Percentiles rank a stretch among this genome's conserved stretches.
These are phyloP conservation scores for Athalia cordata DNA, from an alignment of 2,888 invertebrate genomes.

Conservation along the genomic window DNA sequence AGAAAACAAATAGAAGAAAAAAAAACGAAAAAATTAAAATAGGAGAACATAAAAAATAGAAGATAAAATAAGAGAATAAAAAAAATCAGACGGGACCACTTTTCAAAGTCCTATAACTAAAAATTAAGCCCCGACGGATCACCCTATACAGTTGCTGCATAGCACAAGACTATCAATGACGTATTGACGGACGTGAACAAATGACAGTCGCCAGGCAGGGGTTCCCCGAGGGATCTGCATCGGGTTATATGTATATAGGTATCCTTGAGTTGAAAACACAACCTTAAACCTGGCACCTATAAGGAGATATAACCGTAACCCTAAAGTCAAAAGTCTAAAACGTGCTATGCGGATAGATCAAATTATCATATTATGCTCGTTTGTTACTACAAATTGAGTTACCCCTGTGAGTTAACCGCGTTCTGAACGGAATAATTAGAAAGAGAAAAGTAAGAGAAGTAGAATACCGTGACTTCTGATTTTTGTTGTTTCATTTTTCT, in stretches of 20 bases:
- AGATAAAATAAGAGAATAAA: not conserved
- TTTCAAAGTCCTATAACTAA: constrained; percentile 4
- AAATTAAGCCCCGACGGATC: not conserved
- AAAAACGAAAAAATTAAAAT: no score
- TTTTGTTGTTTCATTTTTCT: not conserved
- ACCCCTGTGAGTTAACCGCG: constrained; percentile 70
- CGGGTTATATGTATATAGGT: constrained; percentile 56
- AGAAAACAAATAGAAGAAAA: not conserved
- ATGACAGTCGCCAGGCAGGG: constrained; percentile 66
- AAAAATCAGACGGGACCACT: constrained; percentile 1
- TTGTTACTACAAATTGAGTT: constrained; percentile 73
- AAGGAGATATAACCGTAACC: no score
- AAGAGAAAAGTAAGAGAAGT: not conserved
- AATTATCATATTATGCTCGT: constrained; percentile 72
- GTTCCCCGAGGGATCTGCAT: constrained; percentile 48
- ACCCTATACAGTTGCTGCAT: not conserved
- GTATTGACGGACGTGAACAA: constrained; percentile 70
- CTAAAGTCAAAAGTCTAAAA: not conserved
- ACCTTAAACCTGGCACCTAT: no score
- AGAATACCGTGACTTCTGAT: not conserved
- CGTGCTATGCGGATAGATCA: constrained; percentile 40
- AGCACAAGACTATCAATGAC: constrained; percentile 53
- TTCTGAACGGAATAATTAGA: constrained; percentile 45
- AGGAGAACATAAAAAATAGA: no score
- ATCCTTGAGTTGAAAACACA: no score